Evolutionary conservation across 2,797 vertebrate species (phyloP), one percentile per base, ranked within the genome.

Genomic region (Threskiornis aethiopicus): DNA sequence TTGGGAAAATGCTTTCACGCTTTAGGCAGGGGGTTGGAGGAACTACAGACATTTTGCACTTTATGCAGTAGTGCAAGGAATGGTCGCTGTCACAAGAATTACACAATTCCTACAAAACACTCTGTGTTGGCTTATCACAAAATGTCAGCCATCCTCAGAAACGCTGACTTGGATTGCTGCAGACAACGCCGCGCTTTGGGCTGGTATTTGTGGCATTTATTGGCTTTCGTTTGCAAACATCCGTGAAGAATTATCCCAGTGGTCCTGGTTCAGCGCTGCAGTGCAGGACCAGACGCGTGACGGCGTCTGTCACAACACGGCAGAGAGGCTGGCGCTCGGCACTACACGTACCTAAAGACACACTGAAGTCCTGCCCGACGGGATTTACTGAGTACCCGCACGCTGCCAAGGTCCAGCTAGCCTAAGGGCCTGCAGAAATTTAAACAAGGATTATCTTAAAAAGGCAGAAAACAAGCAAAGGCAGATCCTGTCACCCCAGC

Each of bases 141-240:
- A 79, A 46, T 2, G 3, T 5, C 54, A 78, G 5, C 17, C n/a
- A 24, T 33, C 58, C 75, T 15, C 39, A 58, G 73, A 76, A 69
- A 20, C 0, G 0, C 59, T 1, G 5, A 11, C 21, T 13, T 13
- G 55, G 29, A n/a, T 20, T 18, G 51, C 70, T 25, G 79, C 79
- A 66, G 51, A 26, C 29, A 31, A 6, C 0, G 0, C 57, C 0
- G 0, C 7, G 3, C 73, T 81, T 49, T 4, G 42, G 42, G 58
- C 71, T 82, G 76, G 78, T 46, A 59, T 73, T 90, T 42, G 11
- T 26, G 41, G 73, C 39, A 47, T 91, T 87, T 72, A 58, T 39
- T 6, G 8, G 58, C 61, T 84, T 82, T 46, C 1, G 0, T 70
- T 59, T 70, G 89, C 91, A 77, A 21, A 65, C 62, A 65, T 4